Evolutionary conservation across 2,888 invertebrate genomes (phyloP).

Genomic region (Plagiodera versicolora): DNA sequence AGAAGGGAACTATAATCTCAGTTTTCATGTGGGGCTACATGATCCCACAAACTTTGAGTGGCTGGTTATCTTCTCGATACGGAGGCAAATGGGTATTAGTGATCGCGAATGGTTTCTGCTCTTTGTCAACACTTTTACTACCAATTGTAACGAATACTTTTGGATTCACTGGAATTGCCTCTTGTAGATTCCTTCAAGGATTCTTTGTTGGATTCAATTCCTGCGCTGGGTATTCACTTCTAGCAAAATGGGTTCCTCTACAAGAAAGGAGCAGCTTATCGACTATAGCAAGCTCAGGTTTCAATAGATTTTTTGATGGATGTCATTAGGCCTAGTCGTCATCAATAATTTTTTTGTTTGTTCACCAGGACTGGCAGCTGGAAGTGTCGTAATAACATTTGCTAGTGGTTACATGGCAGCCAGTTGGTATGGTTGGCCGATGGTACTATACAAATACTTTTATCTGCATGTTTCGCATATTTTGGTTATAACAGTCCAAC

Average conservation of each 20-base stretch:
- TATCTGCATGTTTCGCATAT: conserved; percentile 63
- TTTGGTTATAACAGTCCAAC: conserved; percentile 70
- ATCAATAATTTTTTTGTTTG: not conserved
- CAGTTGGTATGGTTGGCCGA: conserved; percentile 73
- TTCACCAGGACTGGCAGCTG: conserved; percentile 59
- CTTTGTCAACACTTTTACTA: conserved; percentile 67
- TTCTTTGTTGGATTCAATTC: conserved; percentile 73
- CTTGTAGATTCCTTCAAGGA: conserved; percentile 72
- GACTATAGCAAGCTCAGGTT: conserved; percentile 57
- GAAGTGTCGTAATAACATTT: conserved; percentile 75
- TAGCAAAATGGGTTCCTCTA: conserved; percentile 76
- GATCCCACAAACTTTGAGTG: conserved; percentile 72
- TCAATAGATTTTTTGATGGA: conserved; percentile 56
- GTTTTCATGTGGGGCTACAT: conserved; percentile 84
- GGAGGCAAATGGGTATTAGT: conserved; percentile 75
- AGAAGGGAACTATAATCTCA: conserved; percentile 63
- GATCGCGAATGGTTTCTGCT: conserved; percentile 61
- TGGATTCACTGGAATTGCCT: conserved; percentile 65
- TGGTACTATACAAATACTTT: conserved; percentile 74
- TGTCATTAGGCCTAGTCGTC: not conserved
- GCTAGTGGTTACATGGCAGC: conserved; percentile 72
- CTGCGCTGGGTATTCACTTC: conserved; percentile 70
- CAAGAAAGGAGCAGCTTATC: conserved; percentile 70
- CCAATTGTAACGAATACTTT: conserved; percentile 69
- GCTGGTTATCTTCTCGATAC: conserved; percentile 70